Conservation (phyloP, 1,140 invertebrate species). For the Limonius californicus region DNA sequence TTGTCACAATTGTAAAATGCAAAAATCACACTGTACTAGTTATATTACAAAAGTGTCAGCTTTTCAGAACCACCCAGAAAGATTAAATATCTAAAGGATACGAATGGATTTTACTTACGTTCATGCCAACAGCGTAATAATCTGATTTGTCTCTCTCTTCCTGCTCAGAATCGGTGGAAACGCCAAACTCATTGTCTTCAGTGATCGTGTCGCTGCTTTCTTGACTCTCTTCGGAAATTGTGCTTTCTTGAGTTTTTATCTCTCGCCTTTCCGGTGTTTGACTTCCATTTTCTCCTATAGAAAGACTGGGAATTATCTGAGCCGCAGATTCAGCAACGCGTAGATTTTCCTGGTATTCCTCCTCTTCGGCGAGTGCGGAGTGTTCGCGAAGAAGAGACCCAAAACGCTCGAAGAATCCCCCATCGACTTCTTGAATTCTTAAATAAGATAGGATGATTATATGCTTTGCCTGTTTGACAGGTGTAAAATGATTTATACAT, state of each 20-base stretch:
- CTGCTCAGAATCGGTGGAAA: conserved; percentile 52
- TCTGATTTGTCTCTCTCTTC: conserved; percentile 54
- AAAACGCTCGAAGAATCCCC: conserved; percentile 76
- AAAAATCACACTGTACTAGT: no score
- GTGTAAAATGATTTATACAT: no score
- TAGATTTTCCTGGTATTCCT: conserved; percentile 43
- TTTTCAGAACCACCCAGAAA: not conserved
- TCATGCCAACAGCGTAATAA: conserved; percentile 62
- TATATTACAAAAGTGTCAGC: not conserved
- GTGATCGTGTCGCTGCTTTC: conserved; percentile 36
- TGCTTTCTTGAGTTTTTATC: conserved; percentile 42
- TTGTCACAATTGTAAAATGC: no score
- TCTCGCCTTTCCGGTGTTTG: not conserved
- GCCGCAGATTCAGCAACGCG: conserved; percentile 44
- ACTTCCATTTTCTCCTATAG: not conserved
- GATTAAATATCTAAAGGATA: not conserved
- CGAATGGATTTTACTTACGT: conserved; percentile 56
- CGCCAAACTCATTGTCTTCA: not conserved
- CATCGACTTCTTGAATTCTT: conserved; percentile 74
- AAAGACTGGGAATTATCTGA: conserved; percentile 25
- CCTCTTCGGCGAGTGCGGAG: conserved; percentile 31
- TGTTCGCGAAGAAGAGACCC: conserved; percentile 68
- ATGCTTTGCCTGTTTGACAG: no score
- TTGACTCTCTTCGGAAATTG: conserved; percentile 31
- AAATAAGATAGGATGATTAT: no score